A percentile compares a stretch with the other conserved stretches of the same genome.
Evolutionary conservation across 2,113 vertebrate species (phyloP).

Genomic region (Dunckerocampus dactyliophorus): DNA sequence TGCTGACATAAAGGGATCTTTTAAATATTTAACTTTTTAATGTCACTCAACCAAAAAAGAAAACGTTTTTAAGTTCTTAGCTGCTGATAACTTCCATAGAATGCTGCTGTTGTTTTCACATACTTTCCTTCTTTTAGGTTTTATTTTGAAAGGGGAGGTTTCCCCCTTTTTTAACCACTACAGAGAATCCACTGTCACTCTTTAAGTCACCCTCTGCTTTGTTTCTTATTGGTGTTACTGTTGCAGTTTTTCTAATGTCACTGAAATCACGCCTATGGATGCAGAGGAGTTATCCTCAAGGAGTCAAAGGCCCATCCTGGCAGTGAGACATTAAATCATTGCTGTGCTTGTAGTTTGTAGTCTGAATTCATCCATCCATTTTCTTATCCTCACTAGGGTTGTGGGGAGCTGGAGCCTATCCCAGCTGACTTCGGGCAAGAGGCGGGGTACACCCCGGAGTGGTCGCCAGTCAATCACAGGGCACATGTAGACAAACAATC

Average conservation of each 20-base stretch:
- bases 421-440: no score
- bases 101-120: no score
- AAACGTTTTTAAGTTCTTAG: background rate
- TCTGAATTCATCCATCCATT: background rate
- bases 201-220: background rate
- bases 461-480: no score
- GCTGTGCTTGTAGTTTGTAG: background rate
- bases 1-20: conserved; percentile 3
- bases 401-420: no score
- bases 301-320: background rate
- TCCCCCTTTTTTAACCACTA: background rate
- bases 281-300: background rate
- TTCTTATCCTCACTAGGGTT: no score
- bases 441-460: no score
- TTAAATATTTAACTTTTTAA: background rate
- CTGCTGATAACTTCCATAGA: background rate
- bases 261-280: background rate
- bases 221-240: background rate
- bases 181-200: background rate
- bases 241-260: background rate
- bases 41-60: background rate
- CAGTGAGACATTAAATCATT: background rate
- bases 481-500: no score
- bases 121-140: background rate
- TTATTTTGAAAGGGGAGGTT: background rate